These are phyloP conservation scores for Rhagophthalmus giganteus DNA, from an alignment of 2,888 invertebrate species.

Conservation along the genomic window DNA sequence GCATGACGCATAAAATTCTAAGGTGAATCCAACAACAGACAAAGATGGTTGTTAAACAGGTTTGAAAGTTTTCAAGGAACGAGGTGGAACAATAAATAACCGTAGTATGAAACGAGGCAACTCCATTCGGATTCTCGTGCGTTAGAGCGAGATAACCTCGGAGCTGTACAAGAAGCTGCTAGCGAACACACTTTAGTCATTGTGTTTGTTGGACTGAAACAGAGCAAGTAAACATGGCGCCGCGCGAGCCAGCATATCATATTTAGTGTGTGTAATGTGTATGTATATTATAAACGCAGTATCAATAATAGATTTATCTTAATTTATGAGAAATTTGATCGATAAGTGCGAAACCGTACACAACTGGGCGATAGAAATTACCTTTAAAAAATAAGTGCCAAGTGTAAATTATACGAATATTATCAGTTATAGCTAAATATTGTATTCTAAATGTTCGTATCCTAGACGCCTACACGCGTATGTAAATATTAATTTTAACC, in stretches of 20 bases:
- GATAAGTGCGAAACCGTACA: slow-evolving; percentile 44
- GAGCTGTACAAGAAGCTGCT: slow-evolving; percentile 52
- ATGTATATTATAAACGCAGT: slow-evolving; percentile 50
- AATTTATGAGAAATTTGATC: slow-evolving; percentile 39
- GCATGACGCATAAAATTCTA: slow-evolving; percentile 42
- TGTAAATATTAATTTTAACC: slow-evolving; percentile 30
- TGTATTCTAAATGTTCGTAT: slow-evolving; percentile 18
- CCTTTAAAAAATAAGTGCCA: slow-evolving; percentile 43
- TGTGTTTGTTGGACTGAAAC: slow-evolving; percentile 47
- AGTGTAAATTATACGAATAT: slow-evolving; percentile 25
- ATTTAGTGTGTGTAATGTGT: slow-evolving; percentile 53
- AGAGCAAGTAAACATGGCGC: slow-evolving; percentile 56
- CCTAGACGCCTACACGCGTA: slow-evolving; percentile 18
- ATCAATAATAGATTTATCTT: slow-evolving; percentile 40
- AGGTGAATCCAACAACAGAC: slow-evolving; percentile 55
- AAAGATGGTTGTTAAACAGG: slow-evolving; percentile 53
- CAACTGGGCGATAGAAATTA: slow-evolving; percentile 39
- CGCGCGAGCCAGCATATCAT: slow-evolving; percentile 56
- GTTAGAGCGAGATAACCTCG: slow-evolving; percentile 43
- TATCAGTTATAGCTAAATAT: slow-evolving; percentile 21
- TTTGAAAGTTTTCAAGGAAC: slow-evolving; percentile 55
- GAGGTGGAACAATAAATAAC: slow-evolving; percentile 48
- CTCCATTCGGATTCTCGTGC: slow-evolving; percentile 35
- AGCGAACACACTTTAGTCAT: slow-evolving; percentile 41
- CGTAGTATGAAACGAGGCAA: slow-evolving; percentile 33